These are phyloP conservation scores for Artemisiospiza belli DNA, from an alignment of 2,113 vertebrate genomes.

Conservation along the genomic window DNA sequence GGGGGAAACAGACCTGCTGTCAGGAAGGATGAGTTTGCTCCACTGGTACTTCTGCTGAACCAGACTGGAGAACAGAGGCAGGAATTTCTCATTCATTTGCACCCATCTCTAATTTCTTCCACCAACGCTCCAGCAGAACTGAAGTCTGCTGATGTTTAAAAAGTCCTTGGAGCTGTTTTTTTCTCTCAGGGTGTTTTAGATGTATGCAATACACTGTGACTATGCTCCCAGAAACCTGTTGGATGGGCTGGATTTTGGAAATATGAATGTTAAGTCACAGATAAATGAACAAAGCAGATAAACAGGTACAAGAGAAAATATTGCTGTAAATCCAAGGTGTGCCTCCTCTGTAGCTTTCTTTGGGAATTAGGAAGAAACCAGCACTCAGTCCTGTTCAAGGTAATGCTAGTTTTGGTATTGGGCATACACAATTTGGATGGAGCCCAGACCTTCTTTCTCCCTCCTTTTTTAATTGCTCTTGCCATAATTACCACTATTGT, in stretches of 20 bases:
- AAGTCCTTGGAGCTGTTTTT: background rate
- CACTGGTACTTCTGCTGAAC: background rate
- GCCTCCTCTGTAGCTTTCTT: background rate
- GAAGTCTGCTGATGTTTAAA: background rate
- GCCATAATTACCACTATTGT: conserved; percentile 11
- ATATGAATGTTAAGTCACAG: background rate
- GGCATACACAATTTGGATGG: background rate
- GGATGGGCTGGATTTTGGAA: conserved; percentile 23
- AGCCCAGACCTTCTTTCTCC: background rate
- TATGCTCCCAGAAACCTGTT: conserved; percentile 23
- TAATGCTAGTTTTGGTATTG: background rate
- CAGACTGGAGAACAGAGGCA: background rate
- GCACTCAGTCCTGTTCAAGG: background rate
- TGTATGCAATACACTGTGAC: background rate
- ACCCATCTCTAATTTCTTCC: background rate
- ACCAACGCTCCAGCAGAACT: background rate
- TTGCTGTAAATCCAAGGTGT: background rate
- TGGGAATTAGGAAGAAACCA: background rate
- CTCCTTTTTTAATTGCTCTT: conserved; percentile 6
- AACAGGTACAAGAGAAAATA: background rate
- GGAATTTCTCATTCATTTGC: background rate
- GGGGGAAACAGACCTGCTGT: background rate
- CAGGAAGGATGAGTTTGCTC: background rate
- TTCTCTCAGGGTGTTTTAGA: background rate
- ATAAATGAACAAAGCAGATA: conserved; percentile 24